A percentile compares a stretch with the other conserved stretches of the same genome.
Conservation (phyloP, 1,140 invertebrate genomes). For the Drosophila auraria region DNA sequence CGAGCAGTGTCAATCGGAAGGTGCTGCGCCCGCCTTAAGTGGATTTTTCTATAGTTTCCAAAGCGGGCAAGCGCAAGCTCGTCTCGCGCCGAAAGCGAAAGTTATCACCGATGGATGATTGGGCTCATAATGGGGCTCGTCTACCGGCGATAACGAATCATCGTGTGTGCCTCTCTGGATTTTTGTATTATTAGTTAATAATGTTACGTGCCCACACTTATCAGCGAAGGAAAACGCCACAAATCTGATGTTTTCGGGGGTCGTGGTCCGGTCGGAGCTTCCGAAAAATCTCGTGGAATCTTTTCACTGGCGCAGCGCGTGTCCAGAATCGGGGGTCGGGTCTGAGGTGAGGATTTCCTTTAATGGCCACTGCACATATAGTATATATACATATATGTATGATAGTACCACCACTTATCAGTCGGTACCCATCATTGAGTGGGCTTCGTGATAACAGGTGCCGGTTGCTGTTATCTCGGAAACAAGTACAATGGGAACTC, state of each 20-base stretch:
- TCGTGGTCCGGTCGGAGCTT: conserved; percentile 42
- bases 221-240: conserved; percentile 45
- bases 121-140: conserved; percentile 48
- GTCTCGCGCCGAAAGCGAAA: conserved; percentile 60
- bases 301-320: conserved; percentile 51
- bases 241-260: conserved; percentile 49
- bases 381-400: neutral
- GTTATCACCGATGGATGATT: conserved; percentile 47
- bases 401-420: conserved; percentile 8
- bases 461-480: conserved; percentile 2
- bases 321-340: conserved; percentile 9
- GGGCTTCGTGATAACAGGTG: conserved; percentile 12
- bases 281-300: conserved; percentile 41
- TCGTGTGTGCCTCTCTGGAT: conserved; percentile 23
- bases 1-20: conserved; percentile 52
- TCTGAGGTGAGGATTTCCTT: conserved; percentile 21
- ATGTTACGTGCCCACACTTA: conserved; percentile 44
- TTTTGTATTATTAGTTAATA: conserved; percentile 25
- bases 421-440: neutral
- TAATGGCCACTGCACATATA: neutral
- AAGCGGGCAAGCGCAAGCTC: conserved; percentile 11
- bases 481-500: neutral
- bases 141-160: conserved; percentile 51
- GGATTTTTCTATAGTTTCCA: conserved; percentile 31
- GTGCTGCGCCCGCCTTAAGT: conserved; percentile 33